A percentile compares a stretch with the other conserved stretches of the same genome.
Evolutionary conservation across 2,113 vertebrate genomes (phyloP).

Genomic region (Oryzias woworae): DNA sequence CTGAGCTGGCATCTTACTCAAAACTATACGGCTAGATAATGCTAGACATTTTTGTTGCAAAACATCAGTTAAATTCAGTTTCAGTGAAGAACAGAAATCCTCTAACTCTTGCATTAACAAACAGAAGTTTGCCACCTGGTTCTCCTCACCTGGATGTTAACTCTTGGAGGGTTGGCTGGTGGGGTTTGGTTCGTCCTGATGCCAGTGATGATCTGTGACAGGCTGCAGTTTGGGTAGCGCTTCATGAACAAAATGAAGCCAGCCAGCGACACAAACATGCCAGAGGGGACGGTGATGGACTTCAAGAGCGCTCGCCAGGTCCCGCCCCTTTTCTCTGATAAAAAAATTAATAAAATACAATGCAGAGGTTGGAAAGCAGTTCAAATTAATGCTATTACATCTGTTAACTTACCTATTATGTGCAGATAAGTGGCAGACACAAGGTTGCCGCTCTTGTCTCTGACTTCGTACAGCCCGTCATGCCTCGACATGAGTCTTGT

Average conservation of each 20-base stretch:
- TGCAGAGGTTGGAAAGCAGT: background rate
- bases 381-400: background rate
- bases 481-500: constrained; percentile 58
- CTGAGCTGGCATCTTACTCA: too few relatives aligned
- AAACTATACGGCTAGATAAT: too few relatives aligned
- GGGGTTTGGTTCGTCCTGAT: constrained; percentile 45
- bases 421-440: constrained; percentile 70
- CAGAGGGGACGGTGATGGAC: constrained; percentile 65
- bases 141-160: constrained; percentile 67
- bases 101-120: background rate
- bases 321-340: constrained; percentile 51
- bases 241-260: constrained; percentile 72
- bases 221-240: constrained; percentile 62
- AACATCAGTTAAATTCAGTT: background rate
- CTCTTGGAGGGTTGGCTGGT: constrained; percentile 40
- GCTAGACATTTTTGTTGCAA: too few relatives aligned
- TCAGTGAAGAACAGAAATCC: background rate
- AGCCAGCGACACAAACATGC: constrained; percentile 68
- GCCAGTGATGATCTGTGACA: constrained; percentile 50
- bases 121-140: background rate
- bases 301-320: constrained; percentile 64
- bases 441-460: constrained; percentile 66
- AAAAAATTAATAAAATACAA: constrained; percentile 4
- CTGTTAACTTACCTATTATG: constrained; percentile 60
- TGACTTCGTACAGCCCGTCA: constrained; percentile 72